Evolutionary conservation across 1,140 invertebrate genomes (phyloP), one percentile per base, ranked within the genome.

Genomic region (Papilio xuthus): DNA sequence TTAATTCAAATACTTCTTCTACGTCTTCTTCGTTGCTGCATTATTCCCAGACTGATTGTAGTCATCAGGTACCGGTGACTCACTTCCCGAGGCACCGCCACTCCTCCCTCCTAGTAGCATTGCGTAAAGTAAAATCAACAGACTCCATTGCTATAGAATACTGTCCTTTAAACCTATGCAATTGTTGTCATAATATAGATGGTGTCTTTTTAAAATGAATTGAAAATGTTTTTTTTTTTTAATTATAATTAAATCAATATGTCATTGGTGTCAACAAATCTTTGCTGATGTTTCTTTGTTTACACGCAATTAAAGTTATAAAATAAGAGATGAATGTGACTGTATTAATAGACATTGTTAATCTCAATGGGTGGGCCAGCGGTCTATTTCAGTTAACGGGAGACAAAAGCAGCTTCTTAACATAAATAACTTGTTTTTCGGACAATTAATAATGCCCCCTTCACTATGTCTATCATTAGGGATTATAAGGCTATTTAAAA

Each of bases 361-460:
- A 80, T 79, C 83, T 82, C 84, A 81, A 86, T 91, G 90, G 90
- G 90, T 91, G 90, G 89, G 81, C 88, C 80, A 79, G 77, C 80
- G 82, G 83, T 88, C 89, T 91, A 91, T 90, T 90, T 89, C 80
- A 26, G 88, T 82, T 78, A 76, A 78, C 80, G 79, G 79, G 42
- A 84, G 82, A 88, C 88, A 88, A 89, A 87, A 85, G 83, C 82
- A 79, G 82, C 81, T 78, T 73, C 79, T 70, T 23, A 37, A 78
- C 84, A 89, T 89, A 89, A 90, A 91, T 91, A 90, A 88, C 85
- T 67, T 71, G 82, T 86, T 88, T 88, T 88, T 89, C 80, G 84
- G 90, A 87, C 87, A 88, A 91, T 91, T 90, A 89, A 91, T 91
- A 89, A 86, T 84, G 82, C 82, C 80, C 81, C 80, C 81, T 87